Evolutionary conservation across 2,797 vertebrate genomes (phyloP).

Genomic region (Epinephelus coioides): DNA sequence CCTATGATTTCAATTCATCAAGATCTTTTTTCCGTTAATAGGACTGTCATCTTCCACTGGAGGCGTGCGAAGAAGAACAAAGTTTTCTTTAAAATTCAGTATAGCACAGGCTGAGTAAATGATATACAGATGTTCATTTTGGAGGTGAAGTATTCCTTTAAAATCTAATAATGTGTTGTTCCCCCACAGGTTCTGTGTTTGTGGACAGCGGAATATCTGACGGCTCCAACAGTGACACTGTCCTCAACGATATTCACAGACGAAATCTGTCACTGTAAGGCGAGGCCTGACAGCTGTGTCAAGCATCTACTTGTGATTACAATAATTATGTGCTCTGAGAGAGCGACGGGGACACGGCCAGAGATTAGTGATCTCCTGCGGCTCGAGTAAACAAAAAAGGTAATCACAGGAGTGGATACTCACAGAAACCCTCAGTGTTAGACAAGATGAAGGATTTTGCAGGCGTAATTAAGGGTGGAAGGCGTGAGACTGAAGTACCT

Average conservation of each 20-base stretch:
- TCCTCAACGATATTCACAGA: slow-evolving; percentile 76
- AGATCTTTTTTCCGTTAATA: too few relatives aligned
- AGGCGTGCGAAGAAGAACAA: too few relatives aligned
- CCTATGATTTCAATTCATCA: too few relatives aligned
- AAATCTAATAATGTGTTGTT: background rate
- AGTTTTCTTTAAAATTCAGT: too few relatives aligned
- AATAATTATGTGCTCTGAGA: background rate
- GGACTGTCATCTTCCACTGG: too few relatives aligned
- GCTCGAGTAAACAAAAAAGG: background rate
- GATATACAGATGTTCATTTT: too few relatives aligned
- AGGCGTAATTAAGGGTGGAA: slow-evolving; percentile 8
- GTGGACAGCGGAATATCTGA: slow-evolving; percentile 74
- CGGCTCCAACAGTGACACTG: slow-evolving; percentile 65
- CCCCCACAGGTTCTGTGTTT: slow-evolving; percentile 64
- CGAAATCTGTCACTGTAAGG: slow-evolving; percentile 18
- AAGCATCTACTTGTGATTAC: background rate
- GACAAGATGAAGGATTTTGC: slow-evolving; percentile 16
- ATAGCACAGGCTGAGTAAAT: too few relatives aligned
- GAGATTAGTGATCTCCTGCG: background rate
- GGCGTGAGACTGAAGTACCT: slow-evolving; percentile 20
- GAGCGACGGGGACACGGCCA: background rate
- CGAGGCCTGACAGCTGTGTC: background rate
- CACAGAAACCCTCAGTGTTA: slow-evolving; percentile 5
- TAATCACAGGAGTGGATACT: background rate
- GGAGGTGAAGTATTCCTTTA: too few relatives aligned